Conservation (phyloP, 2,888 invertebrate genomes). For the Hyposoter dolosus region DNA sequence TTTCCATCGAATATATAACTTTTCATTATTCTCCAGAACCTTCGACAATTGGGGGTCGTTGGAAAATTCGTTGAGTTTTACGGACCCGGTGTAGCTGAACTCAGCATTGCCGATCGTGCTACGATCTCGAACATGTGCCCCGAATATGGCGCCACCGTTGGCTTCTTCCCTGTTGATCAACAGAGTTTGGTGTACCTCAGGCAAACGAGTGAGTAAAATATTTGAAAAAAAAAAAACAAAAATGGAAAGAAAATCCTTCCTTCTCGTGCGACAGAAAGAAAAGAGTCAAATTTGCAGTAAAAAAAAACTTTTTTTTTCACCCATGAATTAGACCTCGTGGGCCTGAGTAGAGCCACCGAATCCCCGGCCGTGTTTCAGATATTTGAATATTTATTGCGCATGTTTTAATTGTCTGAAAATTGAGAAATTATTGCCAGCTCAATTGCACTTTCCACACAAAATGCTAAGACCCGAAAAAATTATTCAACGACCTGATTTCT, state of each 20-base stretch:
- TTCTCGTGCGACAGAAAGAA: not conserved
- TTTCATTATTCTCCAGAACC: constrained; percentile 76
- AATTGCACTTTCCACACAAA: not conserved
- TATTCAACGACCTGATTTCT: not conserved
- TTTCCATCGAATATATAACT: not conserved
- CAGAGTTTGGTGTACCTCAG: constrained; percentile 92
- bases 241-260: too few species aligned
- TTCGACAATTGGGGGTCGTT: constrained; percentile 97
- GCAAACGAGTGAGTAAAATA: constrained; percentile 90
- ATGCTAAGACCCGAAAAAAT: not conserved
- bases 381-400: not conserved
- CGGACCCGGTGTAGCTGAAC: constrained; percentile 95
- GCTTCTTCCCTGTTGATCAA: constrained; percentile 96
- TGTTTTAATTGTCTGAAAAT: not conserved
- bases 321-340: not conserved
- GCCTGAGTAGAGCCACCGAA: not conserved
- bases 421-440: not conserved
- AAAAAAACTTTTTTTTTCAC: not conserved
- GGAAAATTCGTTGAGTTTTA: constrained; percentile 99
- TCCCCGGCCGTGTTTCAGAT: not conserved
- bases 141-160: constrained; percentile 98
- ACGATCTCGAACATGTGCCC: constrained; percentile 99
- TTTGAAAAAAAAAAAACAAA: not conserved
- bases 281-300: not conserved
- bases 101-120: constrained; percentile 98